Conservation (phyloP, 2,797 vertebrate species). For the Manis pentadactyla region DNA sequence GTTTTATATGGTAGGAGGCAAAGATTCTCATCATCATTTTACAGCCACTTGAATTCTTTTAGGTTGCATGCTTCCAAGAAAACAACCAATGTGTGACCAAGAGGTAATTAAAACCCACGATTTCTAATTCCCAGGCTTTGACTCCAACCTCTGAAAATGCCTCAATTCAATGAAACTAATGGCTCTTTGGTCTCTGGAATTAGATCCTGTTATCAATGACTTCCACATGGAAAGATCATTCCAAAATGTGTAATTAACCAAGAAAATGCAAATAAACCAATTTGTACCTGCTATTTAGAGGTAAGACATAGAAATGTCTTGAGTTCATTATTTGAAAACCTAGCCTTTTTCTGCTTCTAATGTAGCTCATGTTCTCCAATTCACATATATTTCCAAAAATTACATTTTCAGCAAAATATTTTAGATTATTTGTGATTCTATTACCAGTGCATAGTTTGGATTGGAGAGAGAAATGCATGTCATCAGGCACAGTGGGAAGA, state of each 20-base stretch:
- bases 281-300: slow-evolving; percentile 82
- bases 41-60: slow-evolving; percentile 62
- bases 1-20: background rate
- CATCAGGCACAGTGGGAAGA: background rate
- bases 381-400: slow-evolving; percentile 53
- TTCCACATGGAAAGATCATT: slow-evolving; percentile 83
- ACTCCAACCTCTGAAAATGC: slow-evolving; percentile 79
- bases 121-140: slow-evolving; percentile 80
- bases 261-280: slow-evolving; percentile 85
- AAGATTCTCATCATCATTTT: slow-evolving; percentile 69
- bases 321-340: slow-evolving; percentile 72
- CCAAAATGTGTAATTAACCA: slow-evolving; percentile 84
- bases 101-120: slow-evolving; percentile 78
- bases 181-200: slow-evolving; percentile 81
- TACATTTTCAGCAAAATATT: slow-evolving; percentile 57
- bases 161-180: slow-evolving; percentile 81
- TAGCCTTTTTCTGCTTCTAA: slow-evolving; percentile 64
- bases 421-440: slow-evolving; percentile 58
- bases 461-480: slow-evolving; percentile 35
- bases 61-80: slow-evolving; percentile 71
- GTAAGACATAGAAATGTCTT: slow-evolving; percentile 73
- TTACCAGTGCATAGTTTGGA: slow-evolving; percentile 38
- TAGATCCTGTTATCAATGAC: slow-evolving; percentile 84
- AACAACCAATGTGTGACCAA: slow-evolving; percentile 75
- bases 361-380: slow-evolving; percentile 37